phyloP scores from a whole-genome alignment of 2,797 vertebrate genomes.

The Cyprinodon diabolis region DNA sequence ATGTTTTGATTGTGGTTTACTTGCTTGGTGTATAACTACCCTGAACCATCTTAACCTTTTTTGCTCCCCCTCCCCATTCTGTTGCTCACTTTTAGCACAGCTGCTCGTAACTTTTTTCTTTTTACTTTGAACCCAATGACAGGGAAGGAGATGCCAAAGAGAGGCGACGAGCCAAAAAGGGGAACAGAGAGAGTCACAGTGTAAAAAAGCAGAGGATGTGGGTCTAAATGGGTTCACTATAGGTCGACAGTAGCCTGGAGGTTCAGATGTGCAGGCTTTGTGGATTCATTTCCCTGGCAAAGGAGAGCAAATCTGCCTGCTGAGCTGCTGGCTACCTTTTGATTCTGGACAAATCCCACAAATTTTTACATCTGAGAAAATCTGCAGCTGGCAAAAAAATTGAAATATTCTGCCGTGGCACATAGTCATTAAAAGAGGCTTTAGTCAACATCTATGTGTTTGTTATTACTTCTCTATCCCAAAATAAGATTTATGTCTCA shows the following conservation, averaged over 20 bases:
- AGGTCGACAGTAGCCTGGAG: constrained; percentile 33
- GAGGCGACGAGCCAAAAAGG: constrained; percentile 24
- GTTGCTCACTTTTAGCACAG: constrained; percentile 33
- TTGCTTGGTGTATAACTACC: constrained; percentile 3
- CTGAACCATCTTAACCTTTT: constrained; percentile 27
- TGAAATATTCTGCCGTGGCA: background rate
- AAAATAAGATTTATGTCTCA: background rate
- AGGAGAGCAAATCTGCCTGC: constrained; percentile 27
- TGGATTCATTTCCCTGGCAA: constrained; percentile 30
- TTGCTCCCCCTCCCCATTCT: background rate
- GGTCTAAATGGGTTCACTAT: constrained; percentile 18
- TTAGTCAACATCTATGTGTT: background rate
- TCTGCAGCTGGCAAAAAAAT: background rate
- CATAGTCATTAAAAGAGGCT: background rate
- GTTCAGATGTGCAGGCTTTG: constrained; percentile 17
- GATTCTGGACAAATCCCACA: background rate
- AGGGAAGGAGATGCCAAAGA: constrained; percentile 27
- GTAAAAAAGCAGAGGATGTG: constrained; percentile 16
- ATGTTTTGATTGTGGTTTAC: background rate
- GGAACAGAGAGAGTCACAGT: constrained; percentile 31
- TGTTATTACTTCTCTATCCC: background rate
- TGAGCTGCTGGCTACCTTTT: constrained; percentile 3
- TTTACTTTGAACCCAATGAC: constrained; percentile 46
- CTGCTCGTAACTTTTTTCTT: constrained; percentile 62
- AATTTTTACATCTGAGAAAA: constrained; percentile 7